Base-by-base conservation (phyloP, 1,140 invertebrate species). In the Conus betulinus region DNA sequence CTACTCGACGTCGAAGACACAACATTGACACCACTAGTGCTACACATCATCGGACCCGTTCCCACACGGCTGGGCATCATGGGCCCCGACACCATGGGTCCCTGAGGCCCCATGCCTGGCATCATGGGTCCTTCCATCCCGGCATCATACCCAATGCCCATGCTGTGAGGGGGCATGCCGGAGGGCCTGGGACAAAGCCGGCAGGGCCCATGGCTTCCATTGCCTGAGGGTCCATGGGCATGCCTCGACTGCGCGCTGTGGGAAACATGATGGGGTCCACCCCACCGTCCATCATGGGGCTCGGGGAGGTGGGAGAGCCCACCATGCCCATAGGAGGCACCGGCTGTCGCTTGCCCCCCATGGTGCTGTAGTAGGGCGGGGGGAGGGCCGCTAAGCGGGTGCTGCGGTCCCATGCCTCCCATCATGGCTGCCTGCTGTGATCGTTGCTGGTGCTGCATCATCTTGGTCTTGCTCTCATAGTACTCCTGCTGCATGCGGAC, bases 401-500 rank as follows among this genome's bases (percentile, higher is more conserved):
- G 90, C 53, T 87, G 85, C 8, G 85, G 89, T 23, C 27, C 88
- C 87, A 85, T 88, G 51, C 17, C 84, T 76, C n/a, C 89, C 83
- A 88, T 87, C 91, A 90, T 88, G 60, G 52, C 74, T 51, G 53
- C 25, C 63, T 52, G 63, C 55, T 84, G 83, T 17, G 71, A 51
- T 25, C 25, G 84, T 5, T 63, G 71, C 20, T 63, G 84, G 25
- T 90, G n/a, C 87, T 92, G 91, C 89, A 92, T 91, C 39, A 92
- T 93, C 81, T n/a, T n/a, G 87, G 93, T 92, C 78, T 95, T 95
- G 74, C 95, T 94, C 74, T 93, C 92, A 76, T n/a, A 94, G 90
- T 92, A 95, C 85, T 95, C 94, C 39, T 94, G 93, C 93, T 98
- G 98, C 84, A 98, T 95, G 94, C 98, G 98, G 90, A 98, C 97